Evolutionary conservation across 2,113 vertebrate genomes (phyloP).

Genomic region (Romanogobio albipinnatus): DNA sequence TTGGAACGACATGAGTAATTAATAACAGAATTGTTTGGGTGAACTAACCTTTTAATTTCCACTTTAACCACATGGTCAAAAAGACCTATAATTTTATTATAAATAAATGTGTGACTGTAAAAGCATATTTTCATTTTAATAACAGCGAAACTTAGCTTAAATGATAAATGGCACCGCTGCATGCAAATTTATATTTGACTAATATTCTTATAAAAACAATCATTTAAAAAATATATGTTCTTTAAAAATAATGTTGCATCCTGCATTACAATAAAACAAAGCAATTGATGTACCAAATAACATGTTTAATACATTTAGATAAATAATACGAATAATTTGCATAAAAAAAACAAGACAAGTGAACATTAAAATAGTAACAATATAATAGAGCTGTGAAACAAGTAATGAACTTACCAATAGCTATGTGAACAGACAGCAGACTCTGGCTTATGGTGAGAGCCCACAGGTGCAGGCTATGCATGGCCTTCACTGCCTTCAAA

Average conservation of each 20-base stretch:
- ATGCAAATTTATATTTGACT: neutral
- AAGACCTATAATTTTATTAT: neutral
- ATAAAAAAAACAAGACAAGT: neutral
- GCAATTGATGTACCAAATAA: neutral
- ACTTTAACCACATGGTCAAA: neutral
- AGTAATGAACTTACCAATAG: conserved; percentile 77
- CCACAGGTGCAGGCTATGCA: conserved; percentile 91
- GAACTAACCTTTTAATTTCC: too few species aligned
- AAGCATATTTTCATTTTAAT: neutral
- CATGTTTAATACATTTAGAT: neutral
- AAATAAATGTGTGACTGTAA: neutral
- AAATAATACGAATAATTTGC: neutral
- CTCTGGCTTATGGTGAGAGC: conserved; percentile 85
- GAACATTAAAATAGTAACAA: neutral
- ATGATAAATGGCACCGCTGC: neutral
- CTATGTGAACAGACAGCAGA: conserved; percentile 84
- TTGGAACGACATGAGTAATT: too few species aligned
- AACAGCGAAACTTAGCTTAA: too few species aligned
- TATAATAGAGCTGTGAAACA: neutral
- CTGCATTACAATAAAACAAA: neutral
- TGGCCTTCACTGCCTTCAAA: conserved; percentile 81
- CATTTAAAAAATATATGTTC: neutral
- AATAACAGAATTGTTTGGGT: too few species aligned
- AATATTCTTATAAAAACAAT: neutral
- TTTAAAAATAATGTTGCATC: neutral